phyloP scores from a whole-genome alignment of 2,113 vertebrate species.

The Nothoprocta perdicaria region DNA sequence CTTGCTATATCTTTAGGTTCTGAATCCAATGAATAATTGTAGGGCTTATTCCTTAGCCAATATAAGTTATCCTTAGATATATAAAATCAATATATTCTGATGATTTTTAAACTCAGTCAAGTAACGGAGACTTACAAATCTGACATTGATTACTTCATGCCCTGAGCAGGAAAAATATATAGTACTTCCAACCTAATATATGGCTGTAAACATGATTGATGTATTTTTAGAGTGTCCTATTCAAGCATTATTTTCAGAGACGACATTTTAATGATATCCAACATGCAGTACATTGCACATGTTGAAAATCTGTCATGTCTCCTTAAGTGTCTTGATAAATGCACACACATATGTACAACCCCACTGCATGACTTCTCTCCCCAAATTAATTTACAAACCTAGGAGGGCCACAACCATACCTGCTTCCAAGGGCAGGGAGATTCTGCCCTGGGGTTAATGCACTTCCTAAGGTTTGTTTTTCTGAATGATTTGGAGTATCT shows the following conservation, averaged over 20 bases:
- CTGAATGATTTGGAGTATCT: neutral
- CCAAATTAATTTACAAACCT: neutral
- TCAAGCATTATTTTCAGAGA: neutral
- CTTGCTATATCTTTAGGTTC: neutral
- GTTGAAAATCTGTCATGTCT: slow-evolving; percentile 4
- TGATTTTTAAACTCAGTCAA: slow-evolving; percentile 24
- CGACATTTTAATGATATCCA: neutral
- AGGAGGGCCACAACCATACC: neutral
- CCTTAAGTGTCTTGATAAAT: neutral
- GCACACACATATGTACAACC: neutral
- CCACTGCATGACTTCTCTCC: neutral
- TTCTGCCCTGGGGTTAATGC: neutral
- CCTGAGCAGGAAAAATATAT: slow-evolving; percentile 18
- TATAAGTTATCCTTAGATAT: neutral
- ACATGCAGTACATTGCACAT: neutral
- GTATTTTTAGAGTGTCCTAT: slow-evolving; percentile 21
- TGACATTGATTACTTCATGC: slow-evolving; percentile 7
- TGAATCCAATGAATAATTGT: neutral
- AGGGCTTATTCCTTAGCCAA: neutral
- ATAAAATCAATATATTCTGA: neutral
- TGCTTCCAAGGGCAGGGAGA: neutral
- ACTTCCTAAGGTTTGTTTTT: neutral
- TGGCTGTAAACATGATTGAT: slow-evolving; percentile 20
- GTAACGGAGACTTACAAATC: slow-evolving; percentile 35
- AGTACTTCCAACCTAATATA: slow-evolving; percentile 15